A percentile compares a stretch with the other conserved stretches of the same genome.
Evolutionary conservation across 64 coral and sea anemone genomes (phyloP).

Genomic region (Actinia tenebrosa): DNA sequence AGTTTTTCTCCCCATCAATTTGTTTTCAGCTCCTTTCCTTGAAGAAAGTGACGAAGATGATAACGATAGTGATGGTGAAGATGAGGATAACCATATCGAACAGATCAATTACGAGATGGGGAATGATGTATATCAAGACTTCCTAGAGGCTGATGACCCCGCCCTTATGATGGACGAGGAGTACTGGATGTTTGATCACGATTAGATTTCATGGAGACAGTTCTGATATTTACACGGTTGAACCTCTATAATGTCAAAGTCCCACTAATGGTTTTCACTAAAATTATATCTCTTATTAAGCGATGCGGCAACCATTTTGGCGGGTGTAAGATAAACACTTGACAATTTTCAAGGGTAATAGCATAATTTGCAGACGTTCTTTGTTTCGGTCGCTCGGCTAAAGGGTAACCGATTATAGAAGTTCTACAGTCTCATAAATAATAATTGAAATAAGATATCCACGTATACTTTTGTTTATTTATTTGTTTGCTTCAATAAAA

Average conservation of each 20-base stretch:
- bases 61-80: slow-evolving; percentile 25
- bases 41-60: slow-evolving; percentile 45
- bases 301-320: no score
- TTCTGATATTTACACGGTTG: neutral
- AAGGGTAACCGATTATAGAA: no score
- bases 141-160: slow-evolving; percentile 54
- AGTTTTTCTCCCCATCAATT: neutral
- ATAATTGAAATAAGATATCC: no score
- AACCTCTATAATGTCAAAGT: no score
- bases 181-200: slow-evolving; percentile 10
- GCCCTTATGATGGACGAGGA: slow-evolving; percentile 33
- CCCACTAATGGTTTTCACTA: no score
- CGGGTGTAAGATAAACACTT: no score
- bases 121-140: slow-evolving; percentile 34
- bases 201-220: neutral
- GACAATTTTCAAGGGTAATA: no score
- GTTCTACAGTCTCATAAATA: no score
- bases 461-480: neutral
- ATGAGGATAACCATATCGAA: neutral
- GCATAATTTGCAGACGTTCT: no score
- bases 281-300: no score
- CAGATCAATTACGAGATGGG: slow-evolving; percentile 30
- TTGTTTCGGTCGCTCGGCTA: no score
- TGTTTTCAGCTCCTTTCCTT: neutral
- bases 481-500: neutral